Percentiles rank a stretch among this genome's conserved stretches.
These are phyloP conservation scores for Spinus olivaceus DNA, from an alignment of 2,797 vertebrate species.

Conservation along the genomic window DNA sequence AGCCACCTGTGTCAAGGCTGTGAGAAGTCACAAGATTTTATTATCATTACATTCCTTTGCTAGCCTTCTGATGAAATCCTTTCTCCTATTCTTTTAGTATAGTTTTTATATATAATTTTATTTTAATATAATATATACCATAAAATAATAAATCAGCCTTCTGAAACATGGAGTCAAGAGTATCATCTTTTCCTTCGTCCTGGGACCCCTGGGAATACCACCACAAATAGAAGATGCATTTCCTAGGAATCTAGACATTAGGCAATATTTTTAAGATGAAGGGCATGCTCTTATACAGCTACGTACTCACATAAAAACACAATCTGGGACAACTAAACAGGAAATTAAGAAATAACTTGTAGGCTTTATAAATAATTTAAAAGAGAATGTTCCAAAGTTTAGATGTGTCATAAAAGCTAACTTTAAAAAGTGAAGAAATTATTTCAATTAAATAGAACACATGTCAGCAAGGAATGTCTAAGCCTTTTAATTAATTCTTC, in stretches of 20 bases:
- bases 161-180: too few species aligned
- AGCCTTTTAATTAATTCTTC: constrained; percentile 70
- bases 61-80: too few species aligned
- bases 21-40: too few species aligned
- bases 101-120: too few species aligned
- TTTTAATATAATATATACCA: too few species aligned
- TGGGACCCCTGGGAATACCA: too few species aligned
- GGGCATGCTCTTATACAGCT: neutral
- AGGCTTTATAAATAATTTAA: constrained; percentile 67
- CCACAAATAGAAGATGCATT: fast-evolving
- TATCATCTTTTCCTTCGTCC: too few species aligned
- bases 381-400: constrained; percentile 48
- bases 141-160: too few species aligned
- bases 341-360: constrained; percentile 39
- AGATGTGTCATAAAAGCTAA: constrained; percentile 47
- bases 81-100: too few species aligned
- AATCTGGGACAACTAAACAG: neutral
- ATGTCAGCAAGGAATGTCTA: constrained; percentile 55
- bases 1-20: too few species aligned
- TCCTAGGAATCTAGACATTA: neutral
- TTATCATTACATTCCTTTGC: too few species aligned
- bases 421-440: constrained; percentile 62
- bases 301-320: neutral
- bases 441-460: constrained; percentile 67
- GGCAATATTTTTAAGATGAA: neutral